Base-by-base conservation (phyloP, 2,113 vertebrate species). In the Cygnus buccinator region DNA sequence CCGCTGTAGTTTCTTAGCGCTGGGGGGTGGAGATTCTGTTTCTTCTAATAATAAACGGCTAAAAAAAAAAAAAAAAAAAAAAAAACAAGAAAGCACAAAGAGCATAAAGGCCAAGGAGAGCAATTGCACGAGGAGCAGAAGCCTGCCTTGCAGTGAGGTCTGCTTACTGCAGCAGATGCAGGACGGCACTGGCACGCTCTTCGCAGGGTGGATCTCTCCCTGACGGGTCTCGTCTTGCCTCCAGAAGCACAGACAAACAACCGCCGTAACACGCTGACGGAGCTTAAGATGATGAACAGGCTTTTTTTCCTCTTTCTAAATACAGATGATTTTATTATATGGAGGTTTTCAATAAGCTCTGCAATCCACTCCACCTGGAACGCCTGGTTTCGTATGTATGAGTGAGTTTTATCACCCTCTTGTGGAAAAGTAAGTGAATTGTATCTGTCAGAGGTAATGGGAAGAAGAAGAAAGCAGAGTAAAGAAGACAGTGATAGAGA, bases 361-460 rank as follows among this genome's bases (percentile, higher is more conserved):
- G 67, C 63, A 85, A 79, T 16, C 23, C 62, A 61, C 29, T 66
- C 18, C 52, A 94, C 65, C 52, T 66, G 71, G 66, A 85, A 43
- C 26, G 39, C 65, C 75, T 25, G 0, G 78, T 91, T 74, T 67
- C 1, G 74, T 55, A 61, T 12, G 8, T 62, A 25, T 17, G 33
- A 68, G 77, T 59, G 90, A 97, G 61, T 92, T 94, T 95, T 94
- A 89, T 84, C 94, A 93, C 91, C 88, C 96, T 94, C 94, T 96
- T 93, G 94, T 94, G 95, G 96, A 93, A 97, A 89, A 94, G 22
- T 23, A 62, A 5, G 26, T 50, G 82, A 87, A 96, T n/a, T 35
- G 16, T 93, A 77, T 44, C 67, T 2, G 1, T 76, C 67, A 91
- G 58, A 78, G n/a, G n/a, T 23, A 57, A 35, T 0, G 43, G 50